Evolutionary conservation across 2,797 vertebrate genomes (phyloP), one percentile per base, ranked within the genome.

Genomic region (Danio jaintianensis): DNA sequence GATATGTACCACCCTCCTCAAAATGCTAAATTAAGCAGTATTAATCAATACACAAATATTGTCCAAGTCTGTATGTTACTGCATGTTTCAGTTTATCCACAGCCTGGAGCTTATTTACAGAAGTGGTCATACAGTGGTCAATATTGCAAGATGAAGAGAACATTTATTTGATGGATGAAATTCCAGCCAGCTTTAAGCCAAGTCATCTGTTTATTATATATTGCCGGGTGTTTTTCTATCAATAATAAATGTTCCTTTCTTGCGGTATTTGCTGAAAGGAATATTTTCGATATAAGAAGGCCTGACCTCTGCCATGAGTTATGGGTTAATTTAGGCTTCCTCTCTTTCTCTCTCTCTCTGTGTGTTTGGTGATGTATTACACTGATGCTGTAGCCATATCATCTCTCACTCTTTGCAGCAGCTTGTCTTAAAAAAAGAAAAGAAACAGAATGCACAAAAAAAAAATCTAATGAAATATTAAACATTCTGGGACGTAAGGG

Each of bases 311-410:
- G 45, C 52, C 20, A 56, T 79, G 58, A 76, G 71, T 63, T 75
- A 78, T 78, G 58, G 77, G 53, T 79, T 85, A 69, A 79, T 82
- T 82, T 78, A 71, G 67, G 36, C 47, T 42, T 50, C 66, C 36
- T 29, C 52, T 0, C 11, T 1, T 55, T 29, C 12, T 47, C 13
- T 73, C 15, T 67, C 8, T n/a, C n/a, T n/a, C n/a, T 64, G 43
- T 55, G 48, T 42, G n/a, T 55, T 1, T 16, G 13, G n/a, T 58
- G 69, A 58, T 72, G 53, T 29, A 45, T 72, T 45, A 45, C 53
- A 16, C 52, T 4, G 11, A 58, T 1, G 22, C 5, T 10, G 18
- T 11, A 38, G 10, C 16, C 16, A 18, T 4, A 7, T 63, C 9
- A 43, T 67, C 40, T 78, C 55, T 70, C 55, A 50, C 36, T 70